These are phyloP conservation scores for Latrodectus elegans DNA, from an alignment of 2,888 invertebrate species.

Conservation along the genomic window DNA sequence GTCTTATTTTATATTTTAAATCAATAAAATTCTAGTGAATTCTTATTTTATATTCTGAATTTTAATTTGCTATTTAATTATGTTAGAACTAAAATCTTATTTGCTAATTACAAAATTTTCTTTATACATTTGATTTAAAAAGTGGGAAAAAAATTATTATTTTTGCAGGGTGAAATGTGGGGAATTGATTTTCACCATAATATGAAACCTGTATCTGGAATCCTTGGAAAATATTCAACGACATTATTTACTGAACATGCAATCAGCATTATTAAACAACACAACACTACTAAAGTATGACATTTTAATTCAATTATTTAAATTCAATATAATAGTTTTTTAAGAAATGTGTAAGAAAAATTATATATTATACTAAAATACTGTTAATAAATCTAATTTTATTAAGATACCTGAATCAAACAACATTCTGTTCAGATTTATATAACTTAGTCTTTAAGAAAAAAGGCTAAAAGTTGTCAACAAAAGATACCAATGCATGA, in stretches of 20 bases:
- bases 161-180: conserved; percentile 74
- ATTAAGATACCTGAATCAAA: neutral
- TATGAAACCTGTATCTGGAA: conserved; percentile 83
- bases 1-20: too few relatives aligned
- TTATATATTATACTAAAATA: neutral
- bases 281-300: conserved; percentile 77
- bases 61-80: too few relatives aligned
- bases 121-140: neutral
- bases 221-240: conserved; percentile 88
- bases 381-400: neutral
- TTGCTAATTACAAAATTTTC: neutral
- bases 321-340: neutral
- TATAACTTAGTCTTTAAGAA: neutral
- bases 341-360: too few relatives aligned
- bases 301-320: neutral
- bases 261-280: conserved; percentile 81
- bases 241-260: conserved; percentile 88
- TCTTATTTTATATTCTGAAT: too few relatives aligned
- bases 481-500: too few relatives aligned
- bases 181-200: conserved; percentile 82
- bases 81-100: neutral
- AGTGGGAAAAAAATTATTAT: neutral
- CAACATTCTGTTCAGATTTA: neutral
- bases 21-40: too few relatives aligned
- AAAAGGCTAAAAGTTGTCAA: neutral